phyloP scores from a whole-genome alignment of 1,140 invertebrate species.

The Drosophila ercepeae region DNA sequence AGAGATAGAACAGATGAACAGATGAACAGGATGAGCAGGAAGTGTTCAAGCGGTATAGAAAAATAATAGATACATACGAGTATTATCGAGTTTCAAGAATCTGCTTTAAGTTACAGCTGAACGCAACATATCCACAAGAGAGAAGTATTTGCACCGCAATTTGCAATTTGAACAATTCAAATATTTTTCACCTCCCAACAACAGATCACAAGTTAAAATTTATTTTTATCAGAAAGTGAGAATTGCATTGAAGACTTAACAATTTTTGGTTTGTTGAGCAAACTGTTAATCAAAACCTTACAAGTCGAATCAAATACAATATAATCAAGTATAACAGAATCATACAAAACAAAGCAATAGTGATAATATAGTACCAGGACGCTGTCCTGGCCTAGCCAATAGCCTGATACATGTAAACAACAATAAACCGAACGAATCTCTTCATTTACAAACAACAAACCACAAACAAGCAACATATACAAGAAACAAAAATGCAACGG shows the following conservation, averaged over 20 bases:
- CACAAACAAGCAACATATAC: too few relatives aligned
- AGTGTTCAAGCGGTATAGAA: conserved; percentile 7
- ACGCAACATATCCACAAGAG: conserved; percentile 42
- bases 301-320: conserved; percentile 36
- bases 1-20: conserved; percentile 7
- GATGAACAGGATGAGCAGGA: neutral
- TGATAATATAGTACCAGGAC: conserved; percentile 59
- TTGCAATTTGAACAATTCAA: conserved; percentile 3
- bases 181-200: neutral
- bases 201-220: conserved; percentile 9
- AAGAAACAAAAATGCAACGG: conserved; percentile 71
- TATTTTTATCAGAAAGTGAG: conserved; percentile 64
- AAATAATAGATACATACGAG: conserved; percentile 13
- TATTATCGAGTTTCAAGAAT: conserved; percentile 19
- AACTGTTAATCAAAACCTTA: conserved; percentile 36
- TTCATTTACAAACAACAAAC: too few relatives aligned
- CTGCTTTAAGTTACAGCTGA: conserved; percentile 41
- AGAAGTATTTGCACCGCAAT: conserved; percentile 9
- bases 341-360: conserved; percentile 69
- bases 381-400: conserved; percentile 41
- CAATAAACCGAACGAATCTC: conserved; percentile 68
- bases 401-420: conserved; percentile 49
- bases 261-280: conserved; percentile 42
- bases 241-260: conserved; percentile 9
- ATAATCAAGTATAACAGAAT: conserved; percentile 8